phyloP scores from a whole-genome alignment of 2,797 vertebrate species.

The Lepilemur ruficaudatus region DNA sequence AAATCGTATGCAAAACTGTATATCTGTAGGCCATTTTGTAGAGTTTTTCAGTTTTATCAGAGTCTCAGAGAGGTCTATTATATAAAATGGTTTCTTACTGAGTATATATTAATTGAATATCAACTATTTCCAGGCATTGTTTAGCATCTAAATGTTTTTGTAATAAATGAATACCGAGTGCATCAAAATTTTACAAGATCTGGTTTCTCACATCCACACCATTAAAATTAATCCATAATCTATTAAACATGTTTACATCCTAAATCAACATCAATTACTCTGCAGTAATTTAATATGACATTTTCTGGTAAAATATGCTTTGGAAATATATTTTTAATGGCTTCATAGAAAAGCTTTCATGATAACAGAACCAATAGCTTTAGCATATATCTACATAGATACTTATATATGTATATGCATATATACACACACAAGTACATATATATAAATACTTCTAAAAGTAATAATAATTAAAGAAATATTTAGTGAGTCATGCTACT shows the following conservation, averaged over 20 bases:
- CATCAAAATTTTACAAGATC: constrained; percentile 8
- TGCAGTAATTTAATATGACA: not conserved
- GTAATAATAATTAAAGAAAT: not conserved
- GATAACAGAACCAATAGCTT: not conserved
- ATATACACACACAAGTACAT: not conserved
- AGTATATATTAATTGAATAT: constrained; percentile 17
- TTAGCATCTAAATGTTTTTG: not conserved
- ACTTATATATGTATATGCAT: not conserved
- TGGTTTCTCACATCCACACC: not conserved
- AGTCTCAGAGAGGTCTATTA: constrained; percentile 19
- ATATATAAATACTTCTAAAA: not conserved
- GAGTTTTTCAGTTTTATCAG: constrained; percentile 40
- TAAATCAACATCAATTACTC: constrained; percentile 21
- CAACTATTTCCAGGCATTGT: not conserved
- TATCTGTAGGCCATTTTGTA: not conserved
- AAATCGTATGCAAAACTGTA: not conserved
- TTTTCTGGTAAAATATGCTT: constrained; percentile 15
- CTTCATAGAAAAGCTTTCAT: not conserved
- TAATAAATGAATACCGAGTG: not conserved
- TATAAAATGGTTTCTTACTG: not conserved
- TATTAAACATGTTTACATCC: constrained; percentile 4
- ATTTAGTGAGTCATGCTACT: not conserved
- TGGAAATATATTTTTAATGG: constrained; percentile 32
- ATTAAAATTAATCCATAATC: constrained; percentile 27
- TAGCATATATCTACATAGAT: not conserved